Conservation (phyloP, 2,113 vertebrate genomes). For the Aepyceros melampus region DNA sequence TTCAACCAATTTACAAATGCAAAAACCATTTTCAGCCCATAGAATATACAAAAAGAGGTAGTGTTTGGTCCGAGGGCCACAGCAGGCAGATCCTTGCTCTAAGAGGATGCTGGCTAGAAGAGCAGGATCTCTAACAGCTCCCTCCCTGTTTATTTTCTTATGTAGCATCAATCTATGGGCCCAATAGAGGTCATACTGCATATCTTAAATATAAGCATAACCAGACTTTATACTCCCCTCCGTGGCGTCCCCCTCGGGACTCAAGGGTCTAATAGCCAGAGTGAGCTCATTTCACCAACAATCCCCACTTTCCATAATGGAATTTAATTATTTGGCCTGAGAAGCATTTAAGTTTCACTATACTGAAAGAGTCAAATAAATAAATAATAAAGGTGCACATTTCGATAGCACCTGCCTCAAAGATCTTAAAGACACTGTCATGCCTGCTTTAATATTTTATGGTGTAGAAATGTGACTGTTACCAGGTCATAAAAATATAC, state of each 20-base stretch:
- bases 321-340: constrained; percentile 71
- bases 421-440: constrained; percentile 67
- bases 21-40: neutral
- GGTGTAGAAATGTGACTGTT: constrained; percentile 68
- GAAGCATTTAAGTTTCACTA: constrained; percentile 64
- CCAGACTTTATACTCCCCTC: constrained; percentile 31
- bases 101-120: neutral
- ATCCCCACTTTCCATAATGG: constrained; percentile 61
- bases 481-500: constrained; percentile 72
- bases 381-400: constrained; percentile 73
- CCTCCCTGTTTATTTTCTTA: neutral
- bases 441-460: constrained; percentile 76
- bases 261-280: constrained; percentile 33
- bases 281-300: constrained; percentile 53
- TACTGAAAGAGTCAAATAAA: constrained; percentile 68
- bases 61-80: neutral
- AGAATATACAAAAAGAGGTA: neutral
- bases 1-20: neutral
- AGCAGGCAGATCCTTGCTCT: neutral
- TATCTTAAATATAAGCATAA: constrained; percentile 17
- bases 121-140: neutral
- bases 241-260: neutral
- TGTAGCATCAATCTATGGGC: neutral
- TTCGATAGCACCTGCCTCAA: constrained; percentile 68
- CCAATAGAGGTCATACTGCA: neutral